phyloP scores from a whole-genome alignment of 92 coral and sea anemone species.

The Virgularia gustaviana region DNA sequence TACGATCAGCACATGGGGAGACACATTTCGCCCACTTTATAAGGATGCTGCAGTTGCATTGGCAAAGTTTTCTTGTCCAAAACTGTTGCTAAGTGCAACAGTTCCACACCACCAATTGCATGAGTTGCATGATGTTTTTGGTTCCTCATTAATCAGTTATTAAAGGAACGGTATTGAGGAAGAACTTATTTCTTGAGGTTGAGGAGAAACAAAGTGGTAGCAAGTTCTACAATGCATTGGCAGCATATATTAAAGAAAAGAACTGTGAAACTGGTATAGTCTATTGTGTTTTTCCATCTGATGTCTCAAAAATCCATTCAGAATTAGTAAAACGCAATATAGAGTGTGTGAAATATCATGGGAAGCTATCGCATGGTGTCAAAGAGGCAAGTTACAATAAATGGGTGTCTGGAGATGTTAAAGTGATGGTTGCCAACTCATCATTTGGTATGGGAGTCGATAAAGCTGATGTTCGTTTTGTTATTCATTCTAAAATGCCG shows the following conservation, averaged over 20 bases:
- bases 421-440: not conserved
- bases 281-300: not conserved
- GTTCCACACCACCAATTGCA: not conserved
- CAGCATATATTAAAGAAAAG: no score
- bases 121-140: not conserved
- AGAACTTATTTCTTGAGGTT: no score
- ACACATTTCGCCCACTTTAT: slow-evolving; percentile 1
- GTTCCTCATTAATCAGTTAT: not conserved
- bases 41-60: not conserved
- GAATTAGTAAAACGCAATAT: slow-evolving; percentile 1
- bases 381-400: not conserved
- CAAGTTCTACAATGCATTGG: no score
- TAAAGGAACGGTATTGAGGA: not conserved
- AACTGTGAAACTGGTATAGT: no score
- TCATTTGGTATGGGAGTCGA: slow-evolving; percentile 12
- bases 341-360: slow-evolving; percentile 4
- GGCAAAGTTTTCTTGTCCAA: not conserved
- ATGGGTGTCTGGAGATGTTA: slow-evolving; percentile 5
- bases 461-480: not conserved
- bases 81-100: slow-evolving; percentile 8
- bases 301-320: not conserved
- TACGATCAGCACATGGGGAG: not conserved
- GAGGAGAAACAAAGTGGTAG: no score
- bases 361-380: not conserved
- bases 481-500: not conserved